Percentiles rank a stretch among this genome's conserved stretches.
Evolutionary conservation across 2,797 vertebrate species (phyloP).

Genomic region (Hipposideros larvatus): DNA sequence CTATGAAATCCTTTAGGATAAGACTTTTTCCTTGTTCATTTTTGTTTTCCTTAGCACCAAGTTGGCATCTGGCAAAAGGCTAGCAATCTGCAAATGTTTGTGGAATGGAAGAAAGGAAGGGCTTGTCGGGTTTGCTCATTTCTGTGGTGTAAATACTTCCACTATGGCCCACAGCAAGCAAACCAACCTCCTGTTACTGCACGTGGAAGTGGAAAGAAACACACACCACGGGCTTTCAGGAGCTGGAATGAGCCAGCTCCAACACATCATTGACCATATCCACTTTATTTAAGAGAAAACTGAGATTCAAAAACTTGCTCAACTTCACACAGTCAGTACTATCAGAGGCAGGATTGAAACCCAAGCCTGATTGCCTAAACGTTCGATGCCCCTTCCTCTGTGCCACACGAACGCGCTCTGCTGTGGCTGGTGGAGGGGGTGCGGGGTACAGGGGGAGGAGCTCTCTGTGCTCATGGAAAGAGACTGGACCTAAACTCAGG

Average conservation of each 20-base stretch:
- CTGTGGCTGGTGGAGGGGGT: too few species aligned
- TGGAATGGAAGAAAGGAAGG: not conserved
- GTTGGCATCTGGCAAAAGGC: not conserved
- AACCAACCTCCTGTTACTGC: not conserved
- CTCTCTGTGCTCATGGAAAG: not conserved
- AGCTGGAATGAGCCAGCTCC: not conserved
- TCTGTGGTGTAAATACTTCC: not conserved
- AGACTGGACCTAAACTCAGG: not conserved
- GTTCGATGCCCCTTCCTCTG: not conserved
- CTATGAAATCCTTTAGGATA: not conserved
- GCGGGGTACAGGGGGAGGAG: too few species aligned
- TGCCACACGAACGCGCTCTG: accelerated
- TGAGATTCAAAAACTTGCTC: not conserved
- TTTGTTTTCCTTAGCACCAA: not conserved
- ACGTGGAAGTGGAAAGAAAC: not conserved
- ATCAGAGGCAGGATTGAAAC: not conserved
- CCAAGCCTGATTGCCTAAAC: not conserved
- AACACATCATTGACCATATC: not conserved
- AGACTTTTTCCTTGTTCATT: not conserved
- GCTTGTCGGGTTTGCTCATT: not conserved
- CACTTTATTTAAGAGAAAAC: slow-evolving; percentile 35
- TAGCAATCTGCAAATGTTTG: not conserved
- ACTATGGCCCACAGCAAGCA: not conserved
- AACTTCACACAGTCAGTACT: too few species aligned
- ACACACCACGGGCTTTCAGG: not conserved